Evolutionary conservation across 2,797 vertebrate species (phyloP), one percentile per base, ranked within the genome.

Genomic region (Leptodactylus fallax): DNA sequence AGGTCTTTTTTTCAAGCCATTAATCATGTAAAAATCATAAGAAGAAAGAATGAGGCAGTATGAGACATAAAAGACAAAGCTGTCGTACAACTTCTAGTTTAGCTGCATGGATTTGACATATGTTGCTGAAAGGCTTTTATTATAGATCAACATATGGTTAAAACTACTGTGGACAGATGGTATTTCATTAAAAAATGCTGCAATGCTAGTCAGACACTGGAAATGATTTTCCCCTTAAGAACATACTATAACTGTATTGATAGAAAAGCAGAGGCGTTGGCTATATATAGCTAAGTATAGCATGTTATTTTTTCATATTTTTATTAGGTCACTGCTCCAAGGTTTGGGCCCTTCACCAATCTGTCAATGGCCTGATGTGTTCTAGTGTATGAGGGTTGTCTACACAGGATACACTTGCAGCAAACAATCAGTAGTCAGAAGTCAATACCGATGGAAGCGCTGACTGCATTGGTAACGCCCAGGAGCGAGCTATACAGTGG

Each of bases 81-180:
- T 21, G 71, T 72, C 12, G 9, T 3, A 56, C 11, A 3, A 65
- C 45, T 25, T 56, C 45, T 23, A 55, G 10, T 25, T 69, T 23
- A 55, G 19, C n/a, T 51, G 16, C 45, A 71, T 19, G 53, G 71
- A 53, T 80, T 51, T 17, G 6, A 69, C 63, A 45, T 14, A 63
- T 19, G 12, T 25, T 10, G 25, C 61, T 76, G 69, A 6, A 79
- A 56, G 85, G 85, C 47, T 36, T 61, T 61, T 61, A 60, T 63
- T 58, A 1, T 23, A 81, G 36, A 49, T 79, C 2, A 47, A 36
- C 74, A 85, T 85, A 79, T 65, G 60, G 23, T 45, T 79, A 53
- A 12, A 69, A 53, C 7, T 21, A n/a, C 36, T 14, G 11, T 63
- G 16, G 58, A 53, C 76, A 85, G 84, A 65, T 85, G 74, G 74